Evolutionary conservation across 2,888 invertebrate genomes (phyloP).

Genomic region (Polietes domitor): DNA sequence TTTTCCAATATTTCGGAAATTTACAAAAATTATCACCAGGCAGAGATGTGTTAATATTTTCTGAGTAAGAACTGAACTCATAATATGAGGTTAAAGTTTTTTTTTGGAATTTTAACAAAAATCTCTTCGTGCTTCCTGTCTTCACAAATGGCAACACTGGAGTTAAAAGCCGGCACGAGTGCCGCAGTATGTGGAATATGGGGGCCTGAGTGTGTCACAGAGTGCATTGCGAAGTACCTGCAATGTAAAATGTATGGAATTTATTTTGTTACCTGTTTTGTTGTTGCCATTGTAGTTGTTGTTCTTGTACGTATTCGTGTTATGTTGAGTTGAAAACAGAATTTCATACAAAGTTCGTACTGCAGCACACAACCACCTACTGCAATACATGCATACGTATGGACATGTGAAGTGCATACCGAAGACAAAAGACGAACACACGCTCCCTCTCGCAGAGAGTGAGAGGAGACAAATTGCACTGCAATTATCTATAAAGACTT

Average conservation of each 20-base stretch:
- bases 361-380: background rate
- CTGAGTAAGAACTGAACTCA: no score
- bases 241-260: constrained; percentile 6
- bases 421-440: constrained; percentile 17
- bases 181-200: background rate
- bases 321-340: constrained; percentile 10
- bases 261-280: constrained; percentile 11
- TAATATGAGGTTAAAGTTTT: no score
- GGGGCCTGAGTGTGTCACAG: background rate
- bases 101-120: no score
- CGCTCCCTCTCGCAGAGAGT: background rate
- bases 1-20: no score
- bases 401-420: background rate
- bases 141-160: background rate
- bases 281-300: constrained; percentile 1
- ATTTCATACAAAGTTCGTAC: constrained; percentile 22
- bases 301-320: background rate
- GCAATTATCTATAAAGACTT: background rate
- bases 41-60: no score
- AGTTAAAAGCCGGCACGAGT: background rate
- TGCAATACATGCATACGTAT: background rate
- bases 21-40: no score
- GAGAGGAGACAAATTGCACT: constrained; percentile 33
- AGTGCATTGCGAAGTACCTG: background rate
- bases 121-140: no score